phyloP scores from a whole-genome alignment of 2,797 vertebrate species.

The Coendou prehensilis region DNA sequence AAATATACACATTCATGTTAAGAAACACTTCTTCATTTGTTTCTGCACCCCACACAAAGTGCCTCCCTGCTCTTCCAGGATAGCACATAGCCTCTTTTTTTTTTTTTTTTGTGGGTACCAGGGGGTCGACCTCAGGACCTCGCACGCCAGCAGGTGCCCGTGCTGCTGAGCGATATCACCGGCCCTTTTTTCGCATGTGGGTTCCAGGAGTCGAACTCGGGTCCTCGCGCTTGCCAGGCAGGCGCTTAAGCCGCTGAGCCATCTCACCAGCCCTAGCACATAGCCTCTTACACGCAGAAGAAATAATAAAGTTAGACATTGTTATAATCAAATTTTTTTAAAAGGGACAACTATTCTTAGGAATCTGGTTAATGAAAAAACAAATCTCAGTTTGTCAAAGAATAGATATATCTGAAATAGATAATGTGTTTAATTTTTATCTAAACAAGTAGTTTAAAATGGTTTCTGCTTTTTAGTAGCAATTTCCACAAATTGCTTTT shows the following conservation, averaged over 20 bases:
- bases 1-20: background rate
- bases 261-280: too few relatives aligned
- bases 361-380: slow-evolving; percentile 1
- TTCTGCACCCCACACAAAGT: background rate
- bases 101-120: too few relatives aligned
- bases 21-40: background rate
- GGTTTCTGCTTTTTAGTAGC: slow-evolving; percentile 7
- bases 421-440: slow-evolving; percentile 48
- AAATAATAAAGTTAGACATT: slow-evolving; percentile 28
- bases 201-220: too few relatives aligned
- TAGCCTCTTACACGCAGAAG: background rate
- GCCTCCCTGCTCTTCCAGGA: background rate
- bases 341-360: slow-evolving; percentile 33
- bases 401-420: slow-evolving; percentile 29
- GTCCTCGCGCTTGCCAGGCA: too few relatives aligned
- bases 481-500: slow-evolving; percentile 6
- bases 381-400: slow-evolving; percentile 10
- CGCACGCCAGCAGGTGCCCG: too few relatives aligned
- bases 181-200: too few relatives aligned
- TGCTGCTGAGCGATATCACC: too few relatives aligned
- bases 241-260: too few relatives aligned
- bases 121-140: too few relatives aligned
- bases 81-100: background rate
- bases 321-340: background rate
- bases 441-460: slow-evolving; percentile 37